Percentiles rank a stretch among this genome's conserved stretches.
phyloP scores from a whole-genome alignment of 1,140 invertebrate genomes.

The Cataglyphis hispanica region DNA sequence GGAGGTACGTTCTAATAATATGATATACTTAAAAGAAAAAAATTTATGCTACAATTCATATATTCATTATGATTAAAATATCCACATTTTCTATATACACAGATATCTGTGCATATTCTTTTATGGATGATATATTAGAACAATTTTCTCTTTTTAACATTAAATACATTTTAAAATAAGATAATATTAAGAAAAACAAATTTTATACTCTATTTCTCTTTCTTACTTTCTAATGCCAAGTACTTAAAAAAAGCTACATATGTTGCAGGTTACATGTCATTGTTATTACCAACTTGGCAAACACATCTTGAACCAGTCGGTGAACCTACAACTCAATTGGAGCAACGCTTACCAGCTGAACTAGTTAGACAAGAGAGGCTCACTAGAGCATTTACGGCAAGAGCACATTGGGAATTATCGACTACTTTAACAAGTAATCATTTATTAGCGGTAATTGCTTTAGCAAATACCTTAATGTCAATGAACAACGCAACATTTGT shows the following conservation, averaged over 20 bases:
- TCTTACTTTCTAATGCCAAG: background rate
- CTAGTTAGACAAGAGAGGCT: conserved; percentile 91
- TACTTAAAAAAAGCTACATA: conserved; percentile 20
- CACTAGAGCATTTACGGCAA: conserved; percentile 93
- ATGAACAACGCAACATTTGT: conserved; percentile 98
- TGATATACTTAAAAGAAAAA: conserved; percentile 9
- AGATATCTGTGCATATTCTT: background rate
- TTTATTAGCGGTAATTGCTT: conserved; percentile 96
- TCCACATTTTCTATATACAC: background rate
- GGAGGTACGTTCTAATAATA: conserved; percentile 86
- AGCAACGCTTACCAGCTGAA: conserved; percentile 91
- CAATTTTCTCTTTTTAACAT: background rate
- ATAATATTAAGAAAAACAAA: background rate
- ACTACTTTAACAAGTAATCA: conserved; percentile 98
- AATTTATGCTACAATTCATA: background rate
- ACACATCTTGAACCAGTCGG: conserved; percentile 86
- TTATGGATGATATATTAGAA: background rate
- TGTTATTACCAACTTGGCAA: conserved; percentile 96
- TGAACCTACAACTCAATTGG: conserved; percentile 85
- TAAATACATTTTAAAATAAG: conserved; percentile 7
- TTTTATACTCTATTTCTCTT: background rate
- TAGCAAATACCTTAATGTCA: conserved; percentile 99
- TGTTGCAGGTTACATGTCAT: conserved; percentile 93
- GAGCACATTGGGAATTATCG: conserved; percentile 98
- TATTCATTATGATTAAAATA: background rate